Evolutionary conservation across 2,888 invertebrate species (phyloP), one percentile per base, ranked within the genome.

Genomic region (Seira musarum): DNA sequence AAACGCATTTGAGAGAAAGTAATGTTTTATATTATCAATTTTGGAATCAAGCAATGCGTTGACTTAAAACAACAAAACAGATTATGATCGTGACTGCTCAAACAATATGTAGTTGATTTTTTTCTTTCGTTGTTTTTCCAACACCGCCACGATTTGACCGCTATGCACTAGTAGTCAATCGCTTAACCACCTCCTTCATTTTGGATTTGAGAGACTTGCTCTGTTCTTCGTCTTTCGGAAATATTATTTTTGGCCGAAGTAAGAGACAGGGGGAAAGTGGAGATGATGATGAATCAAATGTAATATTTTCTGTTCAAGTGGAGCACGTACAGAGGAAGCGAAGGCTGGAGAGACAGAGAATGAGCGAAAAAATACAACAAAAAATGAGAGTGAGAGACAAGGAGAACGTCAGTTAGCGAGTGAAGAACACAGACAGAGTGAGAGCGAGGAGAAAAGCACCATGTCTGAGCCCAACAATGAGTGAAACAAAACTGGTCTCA

Each of bases 381-480:
- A 30, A 30, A 30, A 30, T 30, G 30, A 5, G 3, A 8, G 30
- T 30, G 30, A 30, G 30, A 30, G 30, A 30, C 30, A 30, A 30
- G 30, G 30, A 8, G 30, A 30, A 30, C 8, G 30, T 8, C 8
- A 30, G 8, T 2, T 2, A 30, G 8, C 30, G 2, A 30, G 30
- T 30, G 30, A 30, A 30, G 8, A 30, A 2, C 30, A 30, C 30
- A 30, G 30, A 30, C 30, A 30, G 30, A 30, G 30, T 30, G 65
- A 65, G 70, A 57, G 60, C 25, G 68, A 71, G 71, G 78, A 78
- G 71, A 78, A 78, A 72, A 78, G 78, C 71, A 71, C 71, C 78
- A 78, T 72, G 78, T 78, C 78, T 78, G 78, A 78, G 78, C 78
- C 71, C 25, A 78, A 72, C 71, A 72, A 71, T 71, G 78, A 71